Evolutionary conservation across 2,113 vertebrate genomes (phyloP), one percentile per base, ranked within the genome.

Genomic region (Cyanoderma ruficeps): DNA sequence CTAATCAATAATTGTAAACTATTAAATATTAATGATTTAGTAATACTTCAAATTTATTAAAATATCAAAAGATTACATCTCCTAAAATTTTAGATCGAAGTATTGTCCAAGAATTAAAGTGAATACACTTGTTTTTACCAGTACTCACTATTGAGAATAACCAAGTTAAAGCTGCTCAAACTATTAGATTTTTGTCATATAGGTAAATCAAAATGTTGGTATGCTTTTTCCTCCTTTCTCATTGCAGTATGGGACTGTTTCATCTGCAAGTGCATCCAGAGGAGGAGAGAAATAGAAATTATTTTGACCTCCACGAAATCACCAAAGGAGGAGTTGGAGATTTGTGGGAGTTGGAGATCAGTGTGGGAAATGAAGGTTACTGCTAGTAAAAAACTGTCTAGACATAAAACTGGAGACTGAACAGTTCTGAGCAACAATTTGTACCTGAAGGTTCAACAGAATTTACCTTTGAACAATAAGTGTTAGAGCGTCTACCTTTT

Each of bases 31-130:
- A n/a, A 23, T 50, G 6, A 41, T 52, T 70, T 70, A 65, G 11
- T 15, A 25, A 13, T 33, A 31, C 6, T 64, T 77, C 15, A 35
- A 49, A 28, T 35, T 17, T 31, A 44, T 61, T 49, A 57, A 52
- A 63, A 30, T 7, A 10, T 7, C 2, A 35, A 28, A 75, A 53
- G 0, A 49, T 30, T 63, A 12, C 0, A 2, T 30, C 50, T 68
- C 67, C 5, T 42, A 79, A 57, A 39, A 35, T 47, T 81, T 70
- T 61, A 57, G 22, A 31, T 10, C 5, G 64, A 83, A 82, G 23
- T n/a, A n/a, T 37, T 21, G 9, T 16, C 20, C 18, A 80, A 44
- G n/a, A 70, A 63, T 53, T 75, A 61, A 47, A 69, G 8, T 21
- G 7, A 67, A 49, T 22, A 75, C 2, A 63, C 5, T 47, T 39